Percentiles rank a stretch among this genome's conserved stretches.
Conservation (phyloP, 2,888 invertebrate genomes). For the Busseola fusca region DNA sequence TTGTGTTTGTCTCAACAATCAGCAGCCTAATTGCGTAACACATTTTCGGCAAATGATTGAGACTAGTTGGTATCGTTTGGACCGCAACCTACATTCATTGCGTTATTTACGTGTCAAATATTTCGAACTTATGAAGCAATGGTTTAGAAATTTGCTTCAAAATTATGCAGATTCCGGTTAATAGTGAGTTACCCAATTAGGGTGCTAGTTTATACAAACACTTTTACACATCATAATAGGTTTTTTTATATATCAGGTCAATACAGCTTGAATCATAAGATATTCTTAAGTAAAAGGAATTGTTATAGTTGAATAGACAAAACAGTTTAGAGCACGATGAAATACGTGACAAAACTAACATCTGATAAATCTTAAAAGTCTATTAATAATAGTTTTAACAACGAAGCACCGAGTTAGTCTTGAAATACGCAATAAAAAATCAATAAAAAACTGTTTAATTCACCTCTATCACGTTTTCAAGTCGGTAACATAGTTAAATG, state of each 20-base stretch:
- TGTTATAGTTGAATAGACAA: not conserved
- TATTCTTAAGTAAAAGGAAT: not conserved
- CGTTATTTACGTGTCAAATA: too few relatives aligned
- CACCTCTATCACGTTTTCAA: slow-evolving; percentile 62
- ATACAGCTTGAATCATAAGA: not conserved
- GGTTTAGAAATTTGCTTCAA: too few relatives aligned
- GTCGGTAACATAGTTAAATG: slow-evolving; percentile 70
- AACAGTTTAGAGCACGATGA: not conserved
- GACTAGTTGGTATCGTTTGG: too few relatives aligned
- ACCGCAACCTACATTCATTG: too few relatives aligned
- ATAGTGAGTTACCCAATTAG: too few relatives aligned
- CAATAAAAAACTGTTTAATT: slow-evolving; percentile 60
- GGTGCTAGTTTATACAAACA: too few relatives aligned
- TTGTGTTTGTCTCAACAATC: not conserved
- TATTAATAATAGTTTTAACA: slow-evolving; percentile 43
- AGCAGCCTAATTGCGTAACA: too few relatives aligned
- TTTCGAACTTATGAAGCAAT: too few relatives aligned
- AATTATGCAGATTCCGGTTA: too few relatives aligned
- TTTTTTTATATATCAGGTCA: not conserved
- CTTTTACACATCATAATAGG: not conserved
- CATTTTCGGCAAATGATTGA: too few relatives aligned
- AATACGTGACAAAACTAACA: slow-evolving; percentile 14
- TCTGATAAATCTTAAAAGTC: slow-evolving; percentile 21
- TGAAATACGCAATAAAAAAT: slow-evolving; percentile 45
- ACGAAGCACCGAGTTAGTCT: slow-evolving; percentile 31